Evolutionary conservation across 2,888 invertebrate species (phyloP), one percentile per base, ranked within the genome.

Genomic region (Globia sparganii): DNA sequence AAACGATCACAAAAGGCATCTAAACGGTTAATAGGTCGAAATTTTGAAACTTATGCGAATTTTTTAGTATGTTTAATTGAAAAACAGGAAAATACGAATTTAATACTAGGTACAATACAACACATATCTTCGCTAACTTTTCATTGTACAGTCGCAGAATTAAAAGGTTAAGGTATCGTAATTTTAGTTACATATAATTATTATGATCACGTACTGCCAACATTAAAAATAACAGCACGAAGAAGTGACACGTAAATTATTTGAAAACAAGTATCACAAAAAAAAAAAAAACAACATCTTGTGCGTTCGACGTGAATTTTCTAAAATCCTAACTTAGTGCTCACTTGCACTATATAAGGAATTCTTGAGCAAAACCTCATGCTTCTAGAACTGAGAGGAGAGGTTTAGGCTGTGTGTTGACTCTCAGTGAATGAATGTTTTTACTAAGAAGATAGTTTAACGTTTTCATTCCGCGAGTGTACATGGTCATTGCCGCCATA

Each of bases 1-100:
- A 58, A 72, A 78, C 58, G 40, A 25, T 71, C 40, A 72, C 64
- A 78, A 40, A 11, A 15, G 15, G 64, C 21, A 58, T 3, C 0
- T 31, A 31, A 21, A 64, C 40, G 46, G n/a, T 28, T 53, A 56
- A 28, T 18, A 34, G 3, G 4, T 31, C 2, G 37, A 49, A 67
- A 49, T 2, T 31, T 49, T 34, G 49, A 28, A 43, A 69, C 8
- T 6, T 62, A 56, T 21, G 43, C 28, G 1, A 37, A 6, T 46
- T 56, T 65, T 64, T 43, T 65, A 28, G 8, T 15, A 46, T 43
- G 0, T 43, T 11, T 18, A 49, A 40, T 34, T 31, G 25, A 77
- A 53, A 49, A 61, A 65, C 59, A 59, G 8, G 9, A 76, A 43
- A 28, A 18, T 13, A 43, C 15, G 18, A 37, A 25, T 61, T 69